Evolutionary conservation across 2,888 invertebrate genomes (phyloP), one percentile per base, ranked within the genome.

Genomic region (Schrankia costaestrigalis): DNA sequence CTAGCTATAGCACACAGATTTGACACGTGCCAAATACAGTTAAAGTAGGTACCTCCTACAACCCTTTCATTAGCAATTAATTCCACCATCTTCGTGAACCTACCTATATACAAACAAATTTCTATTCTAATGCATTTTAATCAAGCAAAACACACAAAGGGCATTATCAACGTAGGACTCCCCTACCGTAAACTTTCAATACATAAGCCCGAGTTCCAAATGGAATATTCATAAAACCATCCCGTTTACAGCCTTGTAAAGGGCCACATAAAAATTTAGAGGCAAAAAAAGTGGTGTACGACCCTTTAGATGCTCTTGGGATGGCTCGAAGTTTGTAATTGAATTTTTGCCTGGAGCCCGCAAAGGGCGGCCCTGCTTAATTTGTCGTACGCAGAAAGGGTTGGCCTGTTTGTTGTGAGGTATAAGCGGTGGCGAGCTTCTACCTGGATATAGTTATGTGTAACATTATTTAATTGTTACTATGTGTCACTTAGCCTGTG

Each of bases 281-380:
- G 76, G 78, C 69, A 78, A 78, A 82, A 77, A 81, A 70, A 58
- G 59, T 56, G 59, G 65, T 63, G 58, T 63, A 66, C 65, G 23
- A 52, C 84, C 84, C 19, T 83, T 79, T 78, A 74, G 78, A 75
- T 69, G 70, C 85, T 83, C 85, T 71, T 84, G 85, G 85, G 84
- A 86, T 81, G 81, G 78, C 19, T 56, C 68, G 74, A 84, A 85
- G 82, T 87, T 83, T 71, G 84, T 86, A 87, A 87, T 87, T 87
- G 86, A 87, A 87, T 87, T 87, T 85, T 86, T 82, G 85, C 85
- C 84, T 80, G 71, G 67, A 80, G 84, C 85, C 79, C 85, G 80
- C 86, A 84, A 79, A 83, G 86, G 86, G 83, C 74, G 63, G 67
- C 68, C 75, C 74, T 83, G 85, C 81, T 79, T 86, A 86, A 87